Percentiles rank a stretch among this genome's conserved stretches.
Conservation (phyloP, 2,797 vertebrate genomes). For the Masticophis lateralis region DNA sequence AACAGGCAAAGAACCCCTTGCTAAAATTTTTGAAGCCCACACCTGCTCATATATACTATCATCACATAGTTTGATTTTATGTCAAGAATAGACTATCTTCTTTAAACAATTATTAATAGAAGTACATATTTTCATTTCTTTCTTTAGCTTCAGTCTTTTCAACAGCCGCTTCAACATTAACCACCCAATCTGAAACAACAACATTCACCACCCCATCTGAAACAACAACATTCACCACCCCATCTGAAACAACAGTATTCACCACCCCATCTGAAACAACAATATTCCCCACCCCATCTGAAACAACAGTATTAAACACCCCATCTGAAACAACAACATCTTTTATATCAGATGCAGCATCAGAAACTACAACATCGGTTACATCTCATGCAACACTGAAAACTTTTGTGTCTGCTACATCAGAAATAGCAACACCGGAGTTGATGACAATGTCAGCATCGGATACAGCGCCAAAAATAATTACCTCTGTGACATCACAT, state of each 20-base stretch:
- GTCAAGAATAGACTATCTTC: neutral
- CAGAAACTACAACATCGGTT: constrained; percentile 66
- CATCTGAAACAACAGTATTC: constrained; percentile 35
- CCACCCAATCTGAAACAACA: neutral
- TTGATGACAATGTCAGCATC: constrained; percentile 68
- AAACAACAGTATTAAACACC: constrained; percentile 36
- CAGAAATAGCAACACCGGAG: constrained; percentile 46
- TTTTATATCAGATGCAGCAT: constrained; percentile 35
- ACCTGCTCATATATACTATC: neutral
- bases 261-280: neutral
- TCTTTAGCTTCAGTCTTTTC: constrained; percentile 68
- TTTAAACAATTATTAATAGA: neutral
- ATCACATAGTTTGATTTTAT: neutral
- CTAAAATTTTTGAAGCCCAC: too few species aligned
- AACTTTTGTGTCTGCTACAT: neutral
- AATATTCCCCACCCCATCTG: constrained; percentile 20
- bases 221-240: neutral
- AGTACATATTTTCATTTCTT: neutral
- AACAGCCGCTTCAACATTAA: constrained; percentile 65
- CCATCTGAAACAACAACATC: constrained; percentile 55
- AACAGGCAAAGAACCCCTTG: too few species aligned
- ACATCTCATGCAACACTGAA: constrained; percentile 56
- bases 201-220: neutral
- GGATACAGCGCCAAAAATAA: constrained; percentile 59
- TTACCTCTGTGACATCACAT: constrained; percentile 69